Evolutionary conservation across 1,140 invertebrate species (phyloP), one percentile per base, ranked within the genome.

Genomic region (Drosophila kikkawai): DNA sequence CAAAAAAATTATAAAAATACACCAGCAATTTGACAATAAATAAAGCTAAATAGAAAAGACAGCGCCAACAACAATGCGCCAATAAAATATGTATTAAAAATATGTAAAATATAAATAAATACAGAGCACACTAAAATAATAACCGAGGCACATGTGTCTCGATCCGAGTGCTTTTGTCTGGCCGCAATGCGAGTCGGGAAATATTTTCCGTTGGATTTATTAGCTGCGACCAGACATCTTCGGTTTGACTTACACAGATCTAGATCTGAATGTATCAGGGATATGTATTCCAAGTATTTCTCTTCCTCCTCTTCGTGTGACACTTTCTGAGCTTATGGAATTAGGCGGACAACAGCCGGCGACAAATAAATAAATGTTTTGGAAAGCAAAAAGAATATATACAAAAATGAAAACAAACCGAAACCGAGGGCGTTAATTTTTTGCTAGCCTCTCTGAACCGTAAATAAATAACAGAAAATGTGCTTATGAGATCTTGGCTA

Each of bases 171-270:
- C 47, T 41, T 58, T 34, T 69, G 79, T 82, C 82, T 86, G 82
- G 37, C 45, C 41, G 45, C 60, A 80, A 79, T 75, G 57, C 69
- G 61, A 79, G 77, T 71, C 45, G 67, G 39, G 48, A 55, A 75
- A 66, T 76, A 79, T 83, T 58, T 76, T 75, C 51, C 48, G 12
- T 51, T 56, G 61, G 78, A 87, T 87, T 87, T 90, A 87, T 87
- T 87, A 68, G 73, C 84, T 37, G 84, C 78, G 58, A 87, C 84
- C 80, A 90, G 84, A 87, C 80, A 87, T 61, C 61, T 75, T 42
- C 44, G 53, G 42, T 55, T 42, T 69, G 51, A 79, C 53, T 82
- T 73, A 67, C 55, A 55, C 64, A 70, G 22, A 22, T 58, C 44
- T 48, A 68, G 34, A 61, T 60, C 41, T 57, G 32, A 26, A 70